Percentiles rank a stretch among this genome's conserved stretches.
Evolutionary conservation across 2,797 vertebrate species (phyloP).

Genomic region (Uromys caudimaculatus): DNA sequence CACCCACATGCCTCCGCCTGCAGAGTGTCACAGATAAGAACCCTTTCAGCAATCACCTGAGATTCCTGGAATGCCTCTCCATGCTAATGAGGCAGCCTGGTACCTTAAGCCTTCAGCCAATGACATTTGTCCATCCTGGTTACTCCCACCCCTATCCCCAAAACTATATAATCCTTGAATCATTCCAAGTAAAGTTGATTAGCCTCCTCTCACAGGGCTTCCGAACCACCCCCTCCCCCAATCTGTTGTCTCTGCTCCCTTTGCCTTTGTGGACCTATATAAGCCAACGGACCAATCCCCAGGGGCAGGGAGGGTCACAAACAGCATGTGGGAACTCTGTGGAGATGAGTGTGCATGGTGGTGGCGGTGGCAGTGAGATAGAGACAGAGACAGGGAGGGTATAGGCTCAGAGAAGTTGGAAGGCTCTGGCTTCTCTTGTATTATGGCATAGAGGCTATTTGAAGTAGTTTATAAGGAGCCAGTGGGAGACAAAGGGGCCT

Average conservation of each 20-base stretch:
- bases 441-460: not conserved
- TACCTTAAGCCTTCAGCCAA: not conserved
- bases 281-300: not conserved
- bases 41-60: not conserved
- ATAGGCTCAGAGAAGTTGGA: not conserved
- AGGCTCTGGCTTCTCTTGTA: slow-evolving; percentile 4
- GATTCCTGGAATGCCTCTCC: not conserved
- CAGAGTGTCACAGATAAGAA: not conserved
- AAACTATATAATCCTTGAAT: not conserved
- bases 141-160: not conserved
- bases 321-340: not conserved
- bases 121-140: not conserved
- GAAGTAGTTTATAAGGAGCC: not conserved
- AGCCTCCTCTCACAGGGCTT: not conserved
- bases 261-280: not conserved
- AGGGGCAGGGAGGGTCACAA: not conserved
- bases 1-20: not conserved
- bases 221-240: too few species aligned
- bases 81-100: not conserved
- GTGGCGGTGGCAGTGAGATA: not conserved
- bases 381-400: not conserved
- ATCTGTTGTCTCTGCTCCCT: not conserved
- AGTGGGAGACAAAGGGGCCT: not conserved
- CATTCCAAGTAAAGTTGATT: not conserved
- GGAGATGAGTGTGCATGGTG: rapidly evolving